Percentiles rank a stretch among this genome's conserved stretches.
phyloP scores from a whole-genome alignment of 1,140 invertebrate genomes.

The Ditylenchus dipsaci region DNA sequence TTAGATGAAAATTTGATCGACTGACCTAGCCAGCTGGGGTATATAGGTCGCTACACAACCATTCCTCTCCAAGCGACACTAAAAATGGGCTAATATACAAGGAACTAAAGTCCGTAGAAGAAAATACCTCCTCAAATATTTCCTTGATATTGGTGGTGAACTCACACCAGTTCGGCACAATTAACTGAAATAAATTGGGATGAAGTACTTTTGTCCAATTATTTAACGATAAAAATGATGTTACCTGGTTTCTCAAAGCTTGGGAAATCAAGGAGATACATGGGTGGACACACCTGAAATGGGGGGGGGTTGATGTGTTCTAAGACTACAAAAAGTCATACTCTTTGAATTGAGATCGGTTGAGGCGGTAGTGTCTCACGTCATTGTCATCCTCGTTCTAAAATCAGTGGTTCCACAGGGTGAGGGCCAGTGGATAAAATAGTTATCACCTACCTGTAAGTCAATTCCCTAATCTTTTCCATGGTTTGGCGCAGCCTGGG shows the following conservation, averaged over 20 bases:
- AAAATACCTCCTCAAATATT: constrained; percentile 66
- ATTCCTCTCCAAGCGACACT: constrained; percentile 23
- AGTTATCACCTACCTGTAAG: neutral
- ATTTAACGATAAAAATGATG: neutral
- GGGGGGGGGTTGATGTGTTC: neutral
- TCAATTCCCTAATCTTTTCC: constrained; percentile 51
- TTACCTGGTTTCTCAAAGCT: neutral
- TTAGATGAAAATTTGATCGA: neutral
- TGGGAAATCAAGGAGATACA: constrained; percentile 26
- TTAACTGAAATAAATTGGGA: neutral
- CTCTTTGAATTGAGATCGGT: constrained; percentile 52
- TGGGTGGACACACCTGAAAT: constrained; percentile 48
- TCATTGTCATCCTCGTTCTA: constrained; percentile 34
- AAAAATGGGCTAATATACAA: constrained; percentile 14
- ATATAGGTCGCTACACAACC: constrained; percentile 56
- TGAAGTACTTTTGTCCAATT: neutral
- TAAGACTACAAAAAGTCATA: constrained; percentile 13
- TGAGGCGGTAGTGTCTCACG: constrained; percentile 9
- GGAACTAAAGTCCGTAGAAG: no score
- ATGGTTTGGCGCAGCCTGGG: constrained; percentile 47
- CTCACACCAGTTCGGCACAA: constrained; percentile 16
- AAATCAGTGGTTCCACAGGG: neutral
- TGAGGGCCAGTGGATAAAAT: no score
- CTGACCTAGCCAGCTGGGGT: constrained; percentile 34
- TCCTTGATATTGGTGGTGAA: neutral